These are phyloP conservation scores for Chaitophorus viminalis DNA, from an alignment of 2,888 invertebrate species.

Conservation along the genomic window DNA sequence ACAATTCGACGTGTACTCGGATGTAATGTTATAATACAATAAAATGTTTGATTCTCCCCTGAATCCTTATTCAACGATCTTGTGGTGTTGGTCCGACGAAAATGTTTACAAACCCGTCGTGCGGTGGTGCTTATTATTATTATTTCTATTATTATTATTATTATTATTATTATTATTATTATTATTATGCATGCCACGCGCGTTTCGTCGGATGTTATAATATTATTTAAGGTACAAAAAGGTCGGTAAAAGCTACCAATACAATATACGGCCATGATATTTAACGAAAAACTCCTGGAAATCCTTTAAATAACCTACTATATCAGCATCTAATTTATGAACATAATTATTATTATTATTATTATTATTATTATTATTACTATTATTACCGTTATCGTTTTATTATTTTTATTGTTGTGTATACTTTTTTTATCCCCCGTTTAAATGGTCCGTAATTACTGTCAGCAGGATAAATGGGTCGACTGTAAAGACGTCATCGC, in stretches of 20 bases:
- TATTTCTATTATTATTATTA: no score
- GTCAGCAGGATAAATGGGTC: slow-evolving; percentile 18
- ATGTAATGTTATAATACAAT: no score
- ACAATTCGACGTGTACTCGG: no score
- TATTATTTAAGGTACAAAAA: no score
- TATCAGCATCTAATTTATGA: slow-evolving; percentile 15
- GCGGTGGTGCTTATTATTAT: not conserved
- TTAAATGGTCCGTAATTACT: slow-evolving; percentile 13
- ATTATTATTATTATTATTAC: not conserved
- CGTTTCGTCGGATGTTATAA: not conserved
- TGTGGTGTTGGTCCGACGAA: not conserved
- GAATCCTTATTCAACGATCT: not conserved
- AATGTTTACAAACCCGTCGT: not conserved
- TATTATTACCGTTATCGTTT: no score
- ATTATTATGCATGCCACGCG: not conserved
- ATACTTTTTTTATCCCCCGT: not conserved
- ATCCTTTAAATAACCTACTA: not conserved
- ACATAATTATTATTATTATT: not conserved
- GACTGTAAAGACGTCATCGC: not conserved
- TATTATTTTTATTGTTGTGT: not conserved
- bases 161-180: no score
- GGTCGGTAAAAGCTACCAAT: no score
- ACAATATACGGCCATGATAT: not conserved
- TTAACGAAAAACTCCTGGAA: not conserved
- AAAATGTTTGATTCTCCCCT: no score